Evolutionary conservation across 2,797 vertebrate genomes (phyloP).

Genomic region (Myotis myotis): DNA sequence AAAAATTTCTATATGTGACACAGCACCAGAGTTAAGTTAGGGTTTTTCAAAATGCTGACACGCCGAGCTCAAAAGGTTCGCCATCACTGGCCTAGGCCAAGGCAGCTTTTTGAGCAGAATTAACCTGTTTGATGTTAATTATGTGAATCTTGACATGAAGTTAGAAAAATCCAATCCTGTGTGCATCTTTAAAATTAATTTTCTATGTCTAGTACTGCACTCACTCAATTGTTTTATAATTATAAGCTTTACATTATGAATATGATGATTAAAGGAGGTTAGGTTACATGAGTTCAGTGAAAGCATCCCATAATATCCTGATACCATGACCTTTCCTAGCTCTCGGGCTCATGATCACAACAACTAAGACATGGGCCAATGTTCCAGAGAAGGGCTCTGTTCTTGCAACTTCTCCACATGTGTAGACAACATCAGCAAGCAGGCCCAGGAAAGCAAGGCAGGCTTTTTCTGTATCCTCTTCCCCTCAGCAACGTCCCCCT

Average conservation of each 20-base stretch:
- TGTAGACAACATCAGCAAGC: background rate
- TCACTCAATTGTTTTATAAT: background rate
- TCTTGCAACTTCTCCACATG: background rate
- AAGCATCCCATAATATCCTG: background rate
- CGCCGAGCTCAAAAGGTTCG: too few relatives aligned
- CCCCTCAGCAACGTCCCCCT: background rate
- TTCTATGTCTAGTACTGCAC: background rate
- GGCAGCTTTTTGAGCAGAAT: background rate
- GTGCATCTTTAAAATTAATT: background rate
- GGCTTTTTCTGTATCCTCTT: background rate
- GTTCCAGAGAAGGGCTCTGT: background rate
- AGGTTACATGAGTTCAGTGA: background rate
- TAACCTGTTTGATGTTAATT: background rate
- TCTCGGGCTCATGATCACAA: background rate
- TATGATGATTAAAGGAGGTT: background rate
- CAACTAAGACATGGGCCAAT: background rate
- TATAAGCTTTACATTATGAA: background rate
- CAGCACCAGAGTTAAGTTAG: too few relatives aligned
- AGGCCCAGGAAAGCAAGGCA: background rate
- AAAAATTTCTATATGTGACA: too few relatives aligned
- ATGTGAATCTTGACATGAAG: background rate
- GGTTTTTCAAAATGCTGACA: too few relatives aligned
- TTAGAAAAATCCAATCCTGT: background rate
- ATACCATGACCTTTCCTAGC: background rate
- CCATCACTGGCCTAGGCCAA: too few relatives aligned